Base-by-base conservation (phyloP, 1,140 invertebrate genomes). In the Phthorimaea operculella region DNA sequence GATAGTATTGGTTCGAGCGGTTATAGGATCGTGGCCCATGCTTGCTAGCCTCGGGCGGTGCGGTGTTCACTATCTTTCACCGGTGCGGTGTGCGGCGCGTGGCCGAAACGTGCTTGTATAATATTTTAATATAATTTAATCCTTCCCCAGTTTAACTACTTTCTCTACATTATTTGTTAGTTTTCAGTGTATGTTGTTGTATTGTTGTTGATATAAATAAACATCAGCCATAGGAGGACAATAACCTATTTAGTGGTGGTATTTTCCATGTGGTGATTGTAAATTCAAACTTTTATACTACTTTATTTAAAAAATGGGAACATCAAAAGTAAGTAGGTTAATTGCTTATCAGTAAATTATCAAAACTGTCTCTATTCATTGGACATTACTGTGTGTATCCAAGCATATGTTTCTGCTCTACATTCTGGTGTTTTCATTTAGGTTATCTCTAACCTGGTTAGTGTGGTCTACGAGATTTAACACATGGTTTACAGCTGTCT, bases 281-380 rank as follows among this genome's bases (percentile, higher is more conserved):
- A 17, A 59, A 55, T 21, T 49, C 48, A n/a, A 21, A 59, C 16
- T 51, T 58, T 33, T 51, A 33, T 47, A 47, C 14, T 15, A 15
- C 8, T 16, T 47, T 47, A 52, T 51, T 52, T 51, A 34, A 63
- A n/a, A 59, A 57, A 68, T 64, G 62, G 63, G 47, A 52, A 57
- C 21, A 52, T 17, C n/a, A 59, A 54, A 56, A 50, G 60, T 65
- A 68, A 68, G 60, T 65, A 68, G 64, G 66, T 63, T 61, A 63
- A 56, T 52, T 59, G 50, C 47, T 63, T 63, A 68, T 68, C 63
- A 62, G 28, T 39, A 50, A 58, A 55, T 59, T 57, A 66, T 66
- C 53, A 54, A 9, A 39, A 3, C 51, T 51, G 36, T 39, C 36
- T 12, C 36, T 39, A 39, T n/a, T 39, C 21, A 39, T n/a, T 39